Conservation (phyloP, 2,888 invertebrate species). For the Ichneumoninae sp. region DNA sequence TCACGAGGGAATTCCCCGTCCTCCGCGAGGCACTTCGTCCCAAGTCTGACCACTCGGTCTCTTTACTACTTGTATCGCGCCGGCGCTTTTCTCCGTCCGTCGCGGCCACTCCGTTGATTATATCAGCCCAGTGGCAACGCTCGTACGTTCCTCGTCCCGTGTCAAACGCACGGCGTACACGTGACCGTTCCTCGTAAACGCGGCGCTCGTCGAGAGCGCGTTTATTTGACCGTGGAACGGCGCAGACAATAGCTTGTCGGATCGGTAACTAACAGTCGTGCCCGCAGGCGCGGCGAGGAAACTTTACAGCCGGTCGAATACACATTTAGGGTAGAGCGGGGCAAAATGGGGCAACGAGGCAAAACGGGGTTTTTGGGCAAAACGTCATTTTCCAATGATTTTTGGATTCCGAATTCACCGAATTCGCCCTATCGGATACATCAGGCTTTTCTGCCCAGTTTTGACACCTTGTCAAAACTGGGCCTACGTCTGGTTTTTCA, state of each 20-base stretch:
- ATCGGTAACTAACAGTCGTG: background rate
- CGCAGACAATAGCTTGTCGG: background rate
- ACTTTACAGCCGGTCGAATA: background rate
- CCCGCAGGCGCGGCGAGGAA: background rate
- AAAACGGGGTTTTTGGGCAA: too few relatives aligned
- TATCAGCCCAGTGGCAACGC: background rate
- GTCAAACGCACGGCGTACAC: background rate
- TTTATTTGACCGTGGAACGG: background rate
- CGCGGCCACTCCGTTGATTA: background rate
- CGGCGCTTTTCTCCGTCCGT: background rate
- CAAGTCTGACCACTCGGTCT: conserved; percentile 19
- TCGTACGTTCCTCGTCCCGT: background rate
- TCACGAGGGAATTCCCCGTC: background rate
- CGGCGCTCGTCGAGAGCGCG: background rate
- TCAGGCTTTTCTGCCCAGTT: too few relatives aligned
- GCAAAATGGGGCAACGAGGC: too few relatives aligned
- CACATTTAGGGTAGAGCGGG: background rate
- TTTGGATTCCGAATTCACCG: too few relatives aligned
- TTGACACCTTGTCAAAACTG: too few relatives aligned
- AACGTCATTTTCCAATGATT: too few relatives aligned
- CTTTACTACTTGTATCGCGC: conserved; percentile 19
- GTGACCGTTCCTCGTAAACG: background rate
- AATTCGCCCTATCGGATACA: too few relatives aligned
- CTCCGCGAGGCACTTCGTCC: conserved; percentile 2
- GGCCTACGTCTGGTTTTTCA: too few relatives aligned